Base-by-base conservation (phyloP, 1,140 invertebrate genomes). In the Streblospio benedicti region DNA sequence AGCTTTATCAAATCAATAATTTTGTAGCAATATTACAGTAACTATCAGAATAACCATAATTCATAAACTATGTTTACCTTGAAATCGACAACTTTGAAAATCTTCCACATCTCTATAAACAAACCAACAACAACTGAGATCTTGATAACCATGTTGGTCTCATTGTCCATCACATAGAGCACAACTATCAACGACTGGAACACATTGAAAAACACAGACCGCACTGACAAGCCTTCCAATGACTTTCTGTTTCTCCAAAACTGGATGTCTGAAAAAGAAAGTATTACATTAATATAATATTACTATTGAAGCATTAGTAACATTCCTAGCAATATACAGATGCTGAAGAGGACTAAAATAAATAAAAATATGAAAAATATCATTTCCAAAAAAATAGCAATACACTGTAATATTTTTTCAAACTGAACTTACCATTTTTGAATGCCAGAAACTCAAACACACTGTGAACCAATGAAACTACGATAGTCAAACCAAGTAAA, bases 61-160 rank as follows among this genome's bases (percentile, higher is more conserved):
- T 2, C 20, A 51, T 23, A 28, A 51, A 20, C 23, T 51, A n/a
- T 30, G 14, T 30, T 60, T 64, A 79, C 77, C 69, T 74, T 64
- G 33, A 81, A 65, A 71, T 81, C 76, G n/a, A 80, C 62, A 20
- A 86, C 94, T 83, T 99, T 99, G 65, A 96, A 90, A 56, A 99
- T 97, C 79, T 99, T 99, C 97, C 97, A 99, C 25, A 97, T 80
- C 80, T 99, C 97, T 73, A 99, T 99, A n/a, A 88, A 82, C 0
- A 99, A 80, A 4, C 97, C 93, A 62, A 99, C 85, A 38, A 76
- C 72, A 32, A 83, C 78, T 62, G 90, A 93, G 57, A 98, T 86
- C 68, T 87, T 85, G 25, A 99, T 89, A 63, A 99, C 85, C 33
- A 90, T 90, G 78, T 99, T 99, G 1, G 96, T 96, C 72, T 99